Conservation (phyloP, 1,140 invertebrate species). For the Glossosoma conforme region DNA sequence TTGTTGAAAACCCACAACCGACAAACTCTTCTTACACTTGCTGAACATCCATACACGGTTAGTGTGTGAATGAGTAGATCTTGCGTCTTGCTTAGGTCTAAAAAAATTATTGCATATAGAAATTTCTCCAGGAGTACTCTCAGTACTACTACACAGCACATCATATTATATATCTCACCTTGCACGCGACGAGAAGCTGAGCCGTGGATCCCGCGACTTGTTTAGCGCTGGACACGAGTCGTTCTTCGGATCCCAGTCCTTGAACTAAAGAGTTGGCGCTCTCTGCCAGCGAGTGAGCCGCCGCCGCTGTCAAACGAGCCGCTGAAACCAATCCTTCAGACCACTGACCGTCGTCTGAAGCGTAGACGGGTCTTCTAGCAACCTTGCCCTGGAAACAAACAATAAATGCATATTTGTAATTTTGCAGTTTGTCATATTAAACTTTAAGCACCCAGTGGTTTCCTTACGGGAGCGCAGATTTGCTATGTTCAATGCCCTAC, state of each 20-base stretch:
- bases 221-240: slow-evolving; percentile 93
- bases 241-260: slow-evolving; percentile 90
- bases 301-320: slow-evolving; percentile 90
- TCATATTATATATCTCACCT: slow-evolving; percentile 50
- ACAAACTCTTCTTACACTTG: too few species aligned
- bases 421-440: too few species aligned
- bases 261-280: slow-evolving; percentile 95
- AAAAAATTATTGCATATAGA: too few species aligned
- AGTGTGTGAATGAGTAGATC: too few species aligned
- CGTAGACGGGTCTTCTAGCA: slow-evolving; percentile 69
- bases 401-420: slow-evolving; percentile 5
- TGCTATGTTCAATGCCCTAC: too few species aligned
- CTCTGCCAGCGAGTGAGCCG: slow-evolving; percentile 95
- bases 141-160: background rate
- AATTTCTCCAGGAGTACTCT: too few species aligned
- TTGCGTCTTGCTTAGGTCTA: too few species aligned
- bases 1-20: too few species aligned
- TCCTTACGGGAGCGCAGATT: too few species aligned
- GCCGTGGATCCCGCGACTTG: slow-evolving; percentile 97
- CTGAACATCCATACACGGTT: too few species aligned
- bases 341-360: slow-evolving; percentile 97
- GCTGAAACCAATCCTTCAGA: slow-evolving; percentile 97
- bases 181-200: slow-evolving; percentile 94
- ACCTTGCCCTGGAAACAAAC: slow-evolving; percentile 61
- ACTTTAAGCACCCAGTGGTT: too few species aligned